These are phyloP conservation scores for Amphilophus citrinellus DNA, from an alignment of 2,113 vertebrate genomes.

Conservation along the genomic window DNA sequence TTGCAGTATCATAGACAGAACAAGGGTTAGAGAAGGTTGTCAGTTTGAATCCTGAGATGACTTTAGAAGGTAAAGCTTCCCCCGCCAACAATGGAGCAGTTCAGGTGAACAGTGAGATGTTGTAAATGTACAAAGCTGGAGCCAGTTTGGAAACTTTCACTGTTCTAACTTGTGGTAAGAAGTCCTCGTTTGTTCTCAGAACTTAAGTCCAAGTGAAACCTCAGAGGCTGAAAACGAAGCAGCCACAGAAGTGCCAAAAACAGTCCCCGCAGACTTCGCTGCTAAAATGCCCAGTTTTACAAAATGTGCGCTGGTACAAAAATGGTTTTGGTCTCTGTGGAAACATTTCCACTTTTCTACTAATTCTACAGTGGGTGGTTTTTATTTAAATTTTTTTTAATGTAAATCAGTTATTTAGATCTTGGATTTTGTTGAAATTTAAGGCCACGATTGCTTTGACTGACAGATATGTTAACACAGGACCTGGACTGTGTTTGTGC, in stretches of 20 bases:
- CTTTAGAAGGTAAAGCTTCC: not conserved
- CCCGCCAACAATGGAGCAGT: not conserved
- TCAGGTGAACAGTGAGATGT: not conserved
- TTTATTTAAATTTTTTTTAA: not conserved
- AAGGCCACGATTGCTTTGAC: not conserved
- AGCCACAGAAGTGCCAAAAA: not conserved
- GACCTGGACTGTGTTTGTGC: not conserved
- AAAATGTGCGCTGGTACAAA: not conserved
- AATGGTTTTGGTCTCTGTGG: not conserved
- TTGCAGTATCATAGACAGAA: not conserved
- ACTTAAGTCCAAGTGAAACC: not conserved
- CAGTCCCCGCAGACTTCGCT: not conserved
- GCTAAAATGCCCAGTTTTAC: not conserved
- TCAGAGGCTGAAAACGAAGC: not conserved
- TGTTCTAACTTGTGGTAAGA: not conserved
- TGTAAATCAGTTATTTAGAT: not conserved
- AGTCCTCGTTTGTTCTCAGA: not conserved
- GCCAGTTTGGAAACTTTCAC: not conserved
- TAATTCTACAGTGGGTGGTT: not conserved
- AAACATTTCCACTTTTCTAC: not conserved
- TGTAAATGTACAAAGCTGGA: not conserved
- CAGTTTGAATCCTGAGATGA: not conserved
- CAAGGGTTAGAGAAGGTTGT: not conserved
- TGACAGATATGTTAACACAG: not conserved
- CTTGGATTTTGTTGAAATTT: not conserved